Percentiles rank a stretch among this genome's conserved stretches.
Conservation (phyloP, 2,113 vertebrate genomes). For the Terrapene triunguis region DNA sequence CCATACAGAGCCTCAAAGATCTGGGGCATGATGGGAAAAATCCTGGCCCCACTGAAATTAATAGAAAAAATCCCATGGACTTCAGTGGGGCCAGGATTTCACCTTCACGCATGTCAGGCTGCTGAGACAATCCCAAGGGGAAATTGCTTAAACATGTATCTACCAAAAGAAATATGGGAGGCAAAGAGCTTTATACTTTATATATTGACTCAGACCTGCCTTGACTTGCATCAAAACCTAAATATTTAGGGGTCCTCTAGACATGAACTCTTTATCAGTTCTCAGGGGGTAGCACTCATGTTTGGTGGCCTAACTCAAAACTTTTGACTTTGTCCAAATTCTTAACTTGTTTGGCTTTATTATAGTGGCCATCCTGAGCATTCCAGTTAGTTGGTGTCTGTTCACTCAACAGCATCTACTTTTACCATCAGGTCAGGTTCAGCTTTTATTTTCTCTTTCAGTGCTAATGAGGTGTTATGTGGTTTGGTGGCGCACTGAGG, state of each 20-base stretch:
- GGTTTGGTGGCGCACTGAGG: not conserved
- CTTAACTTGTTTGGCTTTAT: not conserved
- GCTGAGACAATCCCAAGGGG: not conserved
- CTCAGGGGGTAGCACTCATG: not conserved
- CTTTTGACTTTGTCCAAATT: not conserved
- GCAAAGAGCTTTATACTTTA: not conserved
- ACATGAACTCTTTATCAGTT: rapidly evolving
- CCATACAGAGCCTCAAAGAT: not conserved
- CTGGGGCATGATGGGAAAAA: not conserved
- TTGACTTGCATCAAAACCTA: not conserved
- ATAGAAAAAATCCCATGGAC: not conserved
- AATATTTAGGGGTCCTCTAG: not conserved
- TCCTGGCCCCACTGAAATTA: not conserved
- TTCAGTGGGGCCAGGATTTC: not conserved
- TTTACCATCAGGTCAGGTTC: not conserved
- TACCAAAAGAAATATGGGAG: not conserved
- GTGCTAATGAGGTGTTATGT: not conserved
- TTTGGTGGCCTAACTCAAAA: not conserved
- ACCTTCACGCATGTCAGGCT: not conserved
- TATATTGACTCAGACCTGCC: not conserved
- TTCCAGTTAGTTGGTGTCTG: not conserved
- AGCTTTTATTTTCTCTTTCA: not conserved
- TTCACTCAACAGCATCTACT: not conserved
- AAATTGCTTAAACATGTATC: not conserved
- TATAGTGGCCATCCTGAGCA: not conserved